Percentiles rank a stretch among this genome's conserved stretches.
Evolutionary conservation across 2,113 vertebrate genomes (phyloP).

Genomic region (Trogon melanurus): DNA sequence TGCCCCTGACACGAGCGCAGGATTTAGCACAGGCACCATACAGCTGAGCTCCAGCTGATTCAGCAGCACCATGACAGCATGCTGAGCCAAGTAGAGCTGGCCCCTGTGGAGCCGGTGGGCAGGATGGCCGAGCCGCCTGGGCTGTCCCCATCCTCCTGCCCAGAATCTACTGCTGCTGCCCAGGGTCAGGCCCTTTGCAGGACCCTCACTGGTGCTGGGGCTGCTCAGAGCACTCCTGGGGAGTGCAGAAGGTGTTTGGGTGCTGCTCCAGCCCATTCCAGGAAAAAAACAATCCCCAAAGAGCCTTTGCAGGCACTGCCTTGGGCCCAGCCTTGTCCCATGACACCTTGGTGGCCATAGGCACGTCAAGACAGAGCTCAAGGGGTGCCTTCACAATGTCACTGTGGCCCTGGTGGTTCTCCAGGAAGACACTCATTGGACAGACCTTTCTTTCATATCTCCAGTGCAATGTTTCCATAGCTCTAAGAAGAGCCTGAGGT

Average conservation of each 20-base stretch:
- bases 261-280: accelerated
- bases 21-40: neutral
- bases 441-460: neutral
- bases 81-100: accelerated
- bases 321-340: neutral
- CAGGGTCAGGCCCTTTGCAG: neutral
- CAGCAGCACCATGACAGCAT: neutral
- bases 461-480: neutral
- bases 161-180: neutral
- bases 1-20: neutral
- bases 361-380: accelerated
- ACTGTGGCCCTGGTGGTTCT: neutral
- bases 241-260: neutral
- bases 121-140: accelerated
- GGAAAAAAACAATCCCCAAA: neutral
- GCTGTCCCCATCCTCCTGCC: neutral
- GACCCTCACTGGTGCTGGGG: accelerated
- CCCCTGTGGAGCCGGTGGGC: accelerated
- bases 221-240: accelerated
- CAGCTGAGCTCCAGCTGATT: neutral
- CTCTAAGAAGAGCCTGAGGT: neutral
- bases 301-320: neutral
- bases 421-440: neutral
- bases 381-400: neutral
- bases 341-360: neutral